A percentile compares a stretch with the other conserved stretches of the same genome.
phyloP scores from a whole-genome alignment of 2,888 invertebrate genomes.

The Amblyteles armatorius region DNA sequence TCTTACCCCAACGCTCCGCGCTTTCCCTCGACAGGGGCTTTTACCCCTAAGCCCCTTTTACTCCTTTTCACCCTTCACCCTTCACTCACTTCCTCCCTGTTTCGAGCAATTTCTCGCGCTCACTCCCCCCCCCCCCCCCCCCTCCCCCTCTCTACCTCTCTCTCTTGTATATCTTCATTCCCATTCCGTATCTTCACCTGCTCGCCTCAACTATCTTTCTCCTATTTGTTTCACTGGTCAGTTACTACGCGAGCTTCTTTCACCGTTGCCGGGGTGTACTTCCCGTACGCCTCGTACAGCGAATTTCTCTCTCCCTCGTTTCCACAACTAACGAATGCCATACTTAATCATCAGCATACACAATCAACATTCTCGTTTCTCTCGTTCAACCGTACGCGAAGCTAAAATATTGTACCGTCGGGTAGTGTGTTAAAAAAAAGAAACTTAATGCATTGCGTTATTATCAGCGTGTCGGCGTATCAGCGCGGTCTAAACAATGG shows the following conservation, averaged over 20 bases:
- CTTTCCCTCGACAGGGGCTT: conserved; percentile 65
- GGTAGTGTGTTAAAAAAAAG: not conserved
- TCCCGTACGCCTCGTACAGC: not conserved
- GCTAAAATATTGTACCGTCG: not conserved
- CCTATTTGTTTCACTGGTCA: conserved; percentile 26
- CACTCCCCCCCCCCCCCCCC: conserved; percentile 45
- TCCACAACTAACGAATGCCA: not conserved
- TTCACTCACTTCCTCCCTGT: conserved; percentile 61
- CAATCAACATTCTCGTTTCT: conserved; percentile 6
- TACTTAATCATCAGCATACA: conserved; percentile 12
- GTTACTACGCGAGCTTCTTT: not conserved
- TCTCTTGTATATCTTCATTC: conserved; percentile 36
- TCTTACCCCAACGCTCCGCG: conserved; percentile 30
- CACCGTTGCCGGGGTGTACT: not conserved
- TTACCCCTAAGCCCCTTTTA: conserved; percentile 68
- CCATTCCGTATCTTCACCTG: not conserved
- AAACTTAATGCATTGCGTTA: not conserved
- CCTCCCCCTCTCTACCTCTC: conserved; percentile 56
- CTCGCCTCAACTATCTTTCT: conserved; percentile 2
- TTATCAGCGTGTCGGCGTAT: not conserved
- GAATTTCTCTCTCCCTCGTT: not conserved
- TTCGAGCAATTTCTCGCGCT: conserved; percentile 57
- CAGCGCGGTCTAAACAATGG: not conserved
- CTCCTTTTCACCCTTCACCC: conserved; percentile 72
- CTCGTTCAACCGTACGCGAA: not conserved